These are phyloP conservation scores for Lepilemur septentrionalis DNA, from an alignment of 2,797 vertebrate species.

Conservation along the genomic window DNA sequence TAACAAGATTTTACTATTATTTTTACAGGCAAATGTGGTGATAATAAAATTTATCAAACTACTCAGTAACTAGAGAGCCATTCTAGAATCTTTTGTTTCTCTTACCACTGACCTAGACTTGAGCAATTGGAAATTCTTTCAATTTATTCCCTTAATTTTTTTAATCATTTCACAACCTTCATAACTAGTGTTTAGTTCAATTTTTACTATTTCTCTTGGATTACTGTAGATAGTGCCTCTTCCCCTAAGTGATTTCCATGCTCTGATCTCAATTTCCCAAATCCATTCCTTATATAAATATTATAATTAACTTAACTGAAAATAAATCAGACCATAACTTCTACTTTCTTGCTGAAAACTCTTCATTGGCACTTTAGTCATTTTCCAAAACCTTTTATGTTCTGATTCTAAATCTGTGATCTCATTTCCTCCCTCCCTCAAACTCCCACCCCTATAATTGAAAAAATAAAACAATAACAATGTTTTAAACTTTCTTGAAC, in stretches of 20 bases:
- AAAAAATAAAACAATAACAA: background rate
- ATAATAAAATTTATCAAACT: background rate
- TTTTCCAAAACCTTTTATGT: background rate
- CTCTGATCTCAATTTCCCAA: background rate
- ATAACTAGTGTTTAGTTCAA: background rate
- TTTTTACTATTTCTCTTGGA: background rate
- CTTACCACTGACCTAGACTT: background rate
- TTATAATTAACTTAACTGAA: constrained; percentile 2
- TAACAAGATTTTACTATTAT: background rate
- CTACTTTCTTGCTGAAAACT: background rate
- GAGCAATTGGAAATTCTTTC: background rate
- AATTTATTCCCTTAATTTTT: background rate
- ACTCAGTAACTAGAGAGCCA: background rate
- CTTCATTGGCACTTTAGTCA: background rate
- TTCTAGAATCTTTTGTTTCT: background rate
- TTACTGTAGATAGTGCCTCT: background rate
- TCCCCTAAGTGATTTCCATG: background rate
- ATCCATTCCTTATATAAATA: background rate
- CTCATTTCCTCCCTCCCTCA: background rate
- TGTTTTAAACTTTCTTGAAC: background rate
- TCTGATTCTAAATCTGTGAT: background rate
- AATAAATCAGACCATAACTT: constrained; percentile 1
- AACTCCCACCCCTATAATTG: background rate
- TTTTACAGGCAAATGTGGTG: background rate
- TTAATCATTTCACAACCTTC: background rate